phyloP scores from a whole-genome alignment of 2,888 invertebrate genomes.

The Phania funesta region DNA sequence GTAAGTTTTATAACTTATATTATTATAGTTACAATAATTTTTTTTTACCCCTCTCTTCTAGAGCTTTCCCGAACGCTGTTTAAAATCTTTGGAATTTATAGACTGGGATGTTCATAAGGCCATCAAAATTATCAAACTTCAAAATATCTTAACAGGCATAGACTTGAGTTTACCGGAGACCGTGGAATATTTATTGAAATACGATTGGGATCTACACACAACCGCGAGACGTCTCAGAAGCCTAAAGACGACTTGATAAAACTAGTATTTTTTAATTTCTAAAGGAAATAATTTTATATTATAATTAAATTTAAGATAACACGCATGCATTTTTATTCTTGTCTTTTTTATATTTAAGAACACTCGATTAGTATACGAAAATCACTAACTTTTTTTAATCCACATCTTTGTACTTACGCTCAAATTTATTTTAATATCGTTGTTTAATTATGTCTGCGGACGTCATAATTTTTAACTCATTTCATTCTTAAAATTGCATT shows the following conservation, averaged over 20 bases:
- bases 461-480: constrained; percentile 13
- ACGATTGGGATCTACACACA: constrained; percentile 80
- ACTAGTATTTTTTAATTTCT: neutral
- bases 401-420: constrained; percentile 63
- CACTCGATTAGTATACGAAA: constrained; percentile 1
- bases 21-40: neutral
- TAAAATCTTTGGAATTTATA: constrained; percentile 89
- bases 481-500: neutral
- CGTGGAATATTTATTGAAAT: constrained; percentile 76
- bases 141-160: constrained; percentile 76
- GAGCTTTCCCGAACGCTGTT: constrained; percentile 88
- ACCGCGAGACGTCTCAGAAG: constrained; percentile 76
- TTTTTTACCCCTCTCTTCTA: constrained; percentile 72
- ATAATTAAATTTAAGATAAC: constrained; percentile 26
- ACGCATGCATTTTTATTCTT: constrained; percentile 55
- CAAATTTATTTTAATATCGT: constrained; percentile 61
- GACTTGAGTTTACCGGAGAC: constrained; percentile 76
- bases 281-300: neutral
- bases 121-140: constrained; percentile 84
- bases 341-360: constrained; percentile 19
- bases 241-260: constrained; percentile 66
- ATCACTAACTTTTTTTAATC: constrained; percentile 15
- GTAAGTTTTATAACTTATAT: constrained; percentile 80
- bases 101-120: constrained; percentile 95
- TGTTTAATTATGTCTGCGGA: constrained; percentile 16